These are phyloP conservation scores for Hozukius guyotensis DNA, from an alignment of 2,797 vertebrate species.

Conservation along the genomic window DNA sequence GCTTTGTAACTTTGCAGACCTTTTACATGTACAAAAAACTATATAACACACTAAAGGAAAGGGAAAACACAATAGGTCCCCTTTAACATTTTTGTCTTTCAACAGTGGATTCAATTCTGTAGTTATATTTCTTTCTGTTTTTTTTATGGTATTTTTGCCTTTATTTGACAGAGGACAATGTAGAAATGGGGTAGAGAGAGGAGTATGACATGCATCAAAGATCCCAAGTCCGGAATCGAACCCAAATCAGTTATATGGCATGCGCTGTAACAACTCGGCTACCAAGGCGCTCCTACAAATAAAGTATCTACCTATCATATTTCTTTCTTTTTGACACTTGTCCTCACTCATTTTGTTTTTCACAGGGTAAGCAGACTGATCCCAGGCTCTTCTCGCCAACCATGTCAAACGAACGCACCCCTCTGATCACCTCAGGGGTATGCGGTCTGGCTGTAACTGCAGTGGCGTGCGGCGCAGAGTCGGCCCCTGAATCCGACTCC, in stretches of 20 bases:
- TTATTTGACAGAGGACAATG: background rate
- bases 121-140: background rate
- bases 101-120: background rate
- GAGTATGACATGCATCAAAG: background rate
- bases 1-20: too few species aligned
- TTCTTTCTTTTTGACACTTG: background rate
- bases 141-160: background rate
- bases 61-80: too few species aligned
- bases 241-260: background rate
- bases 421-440: constrained; percentile 86
- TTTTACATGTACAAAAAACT: too few species aligned
- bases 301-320: background rate
- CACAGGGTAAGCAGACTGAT: constrained; percentile 7
- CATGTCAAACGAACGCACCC: constrained; percentile 90
- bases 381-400: constrained; percentile 22
- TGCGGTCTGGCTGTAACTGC: constrained; percentile 79
- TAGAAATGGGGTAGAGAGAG: background rate
- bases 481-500: constrained; percentile 19
- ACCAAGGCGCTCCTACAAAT: background rate
- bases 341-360: background rate
- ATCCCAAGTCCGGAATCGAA: background rate
- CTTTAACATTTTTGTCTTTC: too few species aligned
- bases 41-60: too few species aligned
- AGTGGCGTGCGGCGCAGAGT: constrained; percentile 42
- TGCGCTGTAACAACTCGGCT: background rate